Conservation (phyloP, 2,113 vertebrate species). For the Urocolius indicus region DNA sequence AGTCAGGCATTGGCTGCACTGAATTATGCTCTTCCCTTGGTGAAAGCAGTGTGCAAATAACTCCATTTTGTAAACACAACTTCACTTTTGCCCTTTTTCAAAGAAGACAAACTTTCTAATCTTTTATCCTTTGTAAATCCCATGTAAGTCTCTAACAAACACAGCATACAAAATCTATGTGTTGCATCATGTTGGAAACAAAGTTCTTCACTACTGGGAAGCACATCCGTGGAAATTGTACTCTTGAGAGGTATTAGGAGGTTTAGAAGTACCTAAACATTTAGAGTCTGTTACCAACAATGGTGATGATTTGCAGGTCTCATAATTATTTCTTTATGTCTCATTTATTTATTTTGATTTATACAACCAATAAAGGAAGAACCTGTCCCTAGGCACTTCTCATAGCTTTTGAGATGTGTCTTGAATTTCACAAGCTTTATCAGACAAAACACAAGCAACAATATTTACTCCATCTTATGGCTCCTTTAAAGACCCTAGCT, state of each 20-base stretch:
- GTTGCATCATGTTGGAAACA: not conserved
- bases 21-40: not conserved
- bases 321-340: not conserved
- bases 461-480: not conserved
- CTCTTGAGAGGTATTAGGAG: not conserved
- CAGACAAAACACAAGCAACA: not conserved
- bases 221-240: not conserved
- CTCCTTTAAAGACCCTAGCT: not conserved
- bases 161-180: not conserved
- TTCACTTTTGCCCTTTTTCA: not conserved
- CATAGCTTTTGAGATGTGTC: not conserved
- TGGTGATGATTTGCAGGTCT: not conserved
- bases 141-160: not conserved
- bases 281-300: not conserved
- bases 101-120: not conserved
- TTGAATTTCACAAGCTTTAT: not conserved
- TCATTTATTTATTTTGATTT: not conserved
- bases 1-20: not conserved
- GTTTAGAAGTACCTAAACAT: not conserved
- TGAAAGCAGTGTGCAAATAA: not conserved
- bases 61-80: not conserved
- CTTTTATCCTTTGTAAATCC: not conserved
- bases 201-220: not conserved
- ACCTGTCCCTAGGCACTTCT: not conserved
- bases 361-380: not conserved